Evolutionary conservation across 2,888 invertebrate species (phyloP), one percentile per base, ranked within the genome.

Genomic region (Halocaridina rubra): DNA sequence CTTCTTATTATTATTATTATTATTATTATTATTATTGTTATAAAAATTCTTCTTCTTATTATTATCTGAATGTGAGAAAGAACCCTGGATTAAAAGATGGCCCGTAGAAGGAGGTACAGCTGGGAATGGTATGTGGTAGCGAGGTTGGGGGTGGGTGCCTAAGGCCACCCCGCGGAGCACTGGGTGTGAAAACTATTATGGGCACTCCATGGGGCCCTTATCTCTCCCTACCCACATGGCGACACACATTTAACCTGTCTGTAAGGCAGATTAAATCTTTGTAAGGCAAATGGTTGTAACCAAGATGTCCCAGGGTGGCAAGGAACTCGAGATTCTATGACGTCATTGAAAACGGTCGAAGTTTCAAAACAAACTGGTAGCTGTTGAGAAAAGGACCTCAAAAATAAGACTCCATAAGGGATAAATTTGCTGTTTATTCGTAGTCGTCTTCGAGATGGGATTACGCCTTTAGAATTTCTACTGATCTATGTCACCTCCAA

Each of bases 161-260:
- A 32, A 10, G 69, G 32, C 32, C 32, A 33, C 29, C 30, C 8
- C 22, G 53, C 71, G 46, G 80, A 57, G 61, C 82, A 72, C 82
- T 72, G 78, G 82, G 82, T 78, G 82, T 78, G 82, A 82, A 82
- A 82, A 78, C 82, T 82, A 82, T 82, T 82, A 78, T 46, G 59
- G 64, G 77, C 82, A 61, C 82, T 59, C 64, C 59, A 64, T 72
- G 82, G 10, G 82, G 82, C 72, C 78, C 82, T 82, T 82, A 82
- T 82, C 82, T 82, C 77, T 78, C 77, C 77, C 67, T 82, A 82
- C 82, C 82, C 82, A 82, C 82, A 77, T 77, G 82, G 78, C 71
- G 82, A 82, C 82, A 82, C 82, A 71, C 82, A 82, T 75, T 82
- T 82, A 82, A 82, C 78, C 77, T 82, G 82, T 78, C 82, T 69